phyloP scores from a whole-genome alignment of 2,888 invertebrate species.

The Acanthosepion pharaonis region DNA sequence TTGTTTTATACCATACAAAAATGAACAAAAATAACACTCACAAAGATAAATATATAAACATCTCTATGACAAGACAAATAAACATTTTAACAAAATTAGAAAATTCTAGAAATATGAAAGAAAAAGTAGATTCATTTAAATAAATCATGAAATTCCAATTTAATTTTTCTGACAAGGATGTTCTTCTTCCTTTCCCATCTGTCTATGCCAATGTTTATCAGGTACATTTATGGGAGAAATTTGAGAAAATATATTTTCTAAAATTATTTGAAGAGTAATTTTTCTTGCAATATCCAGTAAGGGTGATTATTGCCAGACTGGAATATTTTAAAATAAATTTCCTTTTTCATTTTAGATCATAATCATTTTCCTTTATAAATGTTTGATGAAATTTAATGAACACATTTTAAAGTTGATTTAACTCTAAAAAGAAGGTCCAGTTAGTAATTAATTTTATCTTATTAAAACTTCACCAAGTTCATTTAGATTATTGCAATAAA shows the following conservation, averaged over 20 bases:
- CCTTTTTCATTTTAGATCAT: neutral
- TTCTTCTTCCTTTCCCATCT: too few relatives aligned
- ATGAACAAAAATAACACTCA: too few relatives aligned
- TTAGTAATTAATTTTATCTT: neutral
- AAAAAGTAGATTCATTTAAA: neutral
- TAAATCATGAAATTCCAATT: too few relatives aligned
- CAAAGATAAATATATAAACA: too few relatives aligned
- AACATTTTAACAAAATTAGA: too few relatives aligned
- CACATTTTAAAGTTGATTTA: neutral
- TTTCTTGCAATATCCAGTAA: neutral
- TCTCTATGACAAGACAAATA: too few relatives aligned
- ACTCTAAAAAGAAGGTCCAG: neutral
- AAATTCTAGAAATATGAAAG: neutral
- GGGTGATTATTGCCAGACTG: too few relatives aligned
- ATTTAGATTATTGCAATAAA: constrained; percentile 2
- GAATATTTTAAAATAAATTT: too few relatives aligned
- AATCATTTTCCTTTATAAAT: neutral
- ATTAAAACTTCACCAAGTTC: neutral
- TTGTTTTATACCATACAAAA: too few relatives aligned
- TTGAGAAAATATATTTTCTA: neutral
- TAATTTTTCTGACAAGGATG: too few relatives aligned
- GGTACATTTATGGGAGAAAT: neutral
- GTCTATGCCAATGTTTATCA: neutral
- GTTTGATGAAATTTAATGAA: neutral
- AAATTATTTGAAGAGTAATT: neutral